These are phyloP conservation scores for Rhinopomastus cyanomelas DNA, from an alignment of 2,113 vertebrate genomes.

Conservation along the genomic window DNA sequence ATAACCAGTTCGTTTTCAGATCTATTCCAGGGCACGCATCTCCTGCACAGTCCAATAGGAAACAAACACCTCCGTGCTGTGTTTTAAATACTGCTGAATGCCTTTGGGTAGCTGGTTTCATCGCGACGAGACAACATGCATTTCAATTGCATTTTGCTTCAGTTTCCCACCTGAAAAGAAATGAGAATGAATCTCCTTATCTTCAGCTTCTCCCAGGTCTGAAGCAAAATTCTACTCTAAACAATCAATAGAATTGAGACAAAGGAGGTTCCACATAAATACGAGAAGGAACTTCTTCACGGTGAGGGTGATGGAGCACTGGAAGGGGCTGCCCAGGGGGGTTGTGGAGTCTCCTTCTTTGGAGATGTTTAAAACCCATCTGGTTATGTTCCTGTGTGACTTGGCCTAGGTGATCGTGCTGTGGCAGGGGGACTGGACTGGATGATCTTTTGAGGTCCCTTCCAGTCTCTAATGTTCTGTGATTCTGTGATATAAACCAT, in stretches of 20 bases:
- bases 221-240: neutral
- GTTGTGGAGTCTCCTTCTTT: no score
- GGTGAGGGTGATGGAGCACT: no score
- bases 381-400: no score
- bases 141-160: neutral
- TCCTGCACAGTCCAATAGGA: neutral
- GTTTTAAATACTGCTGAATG: neutral
- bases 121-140: neutral
- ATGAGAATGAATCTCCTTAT: neutral
- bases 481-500: accelerated
- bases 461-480: no score
- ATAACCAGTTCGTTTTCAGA: neutral
- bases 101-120: neutral
- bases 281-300: no score
- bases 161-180: neutral
- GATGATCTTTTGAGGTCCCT: no score
- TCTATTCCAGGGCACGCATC: neutral
- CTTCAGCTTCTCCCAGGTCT: neutral
- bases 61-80: neutral
- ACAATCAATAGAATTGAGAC: neutral
- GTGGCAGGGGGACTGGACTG: no score
- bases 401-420: no score
- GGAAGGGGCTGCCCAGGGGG: no score
- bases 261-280: no score
- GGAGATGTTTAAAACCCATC: no score